Conservation (phyloP, 2,113 vertebrate genomes). For the Chroicocephalus ridibundus region DNA sequence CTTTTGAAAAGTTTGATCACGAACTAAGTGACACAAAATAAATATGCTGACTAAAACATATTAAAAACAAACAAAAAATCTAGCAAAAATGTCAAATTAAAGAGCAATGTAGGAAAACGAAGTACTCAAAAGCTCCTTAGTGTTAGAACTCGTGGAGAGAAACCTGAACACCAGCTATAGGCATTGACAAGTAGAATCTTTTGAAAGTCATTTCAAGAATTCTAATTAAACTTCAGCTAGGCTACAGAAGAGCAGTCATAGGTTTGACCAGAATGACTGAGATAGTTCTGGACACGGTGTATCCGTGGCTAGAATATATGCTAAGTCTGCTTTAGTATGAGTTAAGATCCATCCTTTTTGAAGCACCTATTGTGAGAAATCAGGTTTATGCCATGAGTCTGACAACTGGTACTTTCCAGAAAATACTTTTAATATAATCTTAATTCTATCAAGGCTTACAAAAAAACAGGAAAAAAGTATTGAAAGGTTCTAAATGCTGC, state of each 20-base stretch:
- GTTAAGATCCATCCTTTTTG: neutral
- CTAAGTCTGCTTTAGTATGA: neutral
- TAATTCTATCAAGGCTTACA: neutral
- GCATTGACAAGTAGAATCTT: neutral
- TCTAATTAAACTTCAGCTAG: neutral
- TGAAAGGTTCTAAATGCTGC: neutral
- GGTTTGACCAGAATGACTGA: neutral
- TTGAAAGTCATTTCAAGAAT: neutral
- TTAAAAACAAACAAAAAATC: neutral
- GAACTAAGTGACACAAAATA: neutral
- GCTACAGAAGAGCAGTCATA: neutral
- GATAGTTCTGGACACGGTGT: neutral
- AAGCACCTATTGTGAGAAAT: neutral
- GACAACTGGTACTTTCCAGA: neutral
- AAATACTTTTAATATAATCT: neutral
- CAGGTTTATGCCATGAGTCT: neutral
- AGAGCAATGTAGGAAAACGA: rapidly evolving
- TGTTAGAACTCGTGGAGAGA: neutral
- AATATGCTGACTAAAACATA: neutral
- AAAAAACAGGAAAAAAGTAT: neutral
- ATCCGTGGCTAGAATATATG: neutral
- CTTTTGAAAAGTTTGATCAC: neutral
- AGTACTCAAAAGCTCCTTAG: neutral
- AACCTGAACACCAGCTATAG: neutral
- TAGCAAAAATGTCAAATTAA: neutral